Conservation (phyloP, 2,113 vertebrate species). For the Indicator indicator region DNA sequence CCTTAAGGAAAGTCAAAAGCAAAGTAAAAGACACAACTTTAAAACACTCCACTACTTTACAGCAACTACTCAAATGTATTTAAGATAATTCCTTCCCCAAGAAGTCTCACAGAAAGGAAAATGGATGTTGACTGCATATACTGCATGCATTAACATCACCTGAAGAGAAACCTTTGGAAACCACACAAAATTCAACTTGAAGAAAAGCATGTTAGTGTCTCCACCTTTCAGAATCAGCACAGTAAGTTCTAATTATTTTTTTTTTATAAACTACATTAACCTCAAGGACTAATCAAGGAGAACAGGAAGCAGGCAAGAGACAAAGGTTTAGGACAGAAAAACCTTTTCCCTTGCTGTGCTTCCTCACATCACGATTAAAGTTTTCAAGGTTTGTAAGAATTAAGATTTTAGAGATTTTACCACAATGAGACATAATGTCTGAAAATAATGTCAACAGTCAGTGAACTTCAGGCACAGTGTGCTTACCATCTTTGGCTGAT, state of each 20-base stretch:
- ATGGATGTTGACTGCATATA: not conserved
- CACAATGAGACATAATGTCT: no score
- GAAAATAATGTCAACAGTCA: not conserved
- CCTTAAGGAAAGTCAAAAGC: not conserved
- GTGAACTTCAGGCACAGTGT: not conserved
- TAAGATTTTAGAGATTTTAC: not conserved
- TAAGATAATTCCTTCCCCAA: not conserved
- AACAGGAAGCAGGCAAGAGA: not conserved
- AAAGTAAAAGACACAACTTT: not conserved
- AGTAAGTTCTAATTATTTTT: not conserved
- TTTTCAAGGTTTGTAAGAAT: not conserved
- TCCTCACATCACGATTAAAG: rapidly evolving
- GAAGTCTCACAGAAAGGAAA: not conserved
- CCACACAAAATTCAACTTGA: not conserved
- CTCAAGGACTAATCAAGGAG: not conserved
- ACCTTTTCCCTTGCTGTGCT: not conserved
- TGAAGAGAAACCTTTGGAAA: not conserved
- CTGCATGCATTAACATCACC: not conserved
- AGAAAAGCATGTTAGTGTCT: not conserved
- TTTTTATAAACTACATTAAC: not conserved
- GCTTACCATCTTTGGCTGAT: slow-evolving; percentile 88
- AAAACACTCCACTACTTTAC: not conserved
- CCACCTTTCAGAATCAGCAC: not conserved
- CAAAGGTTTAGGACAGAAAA: not conserved
- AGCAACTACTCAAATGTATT: not conserved